Evolutionary conservation across 2,797 vertebrate species (phyloP).

Genomic region (Spinus olivaceus): DNA sequence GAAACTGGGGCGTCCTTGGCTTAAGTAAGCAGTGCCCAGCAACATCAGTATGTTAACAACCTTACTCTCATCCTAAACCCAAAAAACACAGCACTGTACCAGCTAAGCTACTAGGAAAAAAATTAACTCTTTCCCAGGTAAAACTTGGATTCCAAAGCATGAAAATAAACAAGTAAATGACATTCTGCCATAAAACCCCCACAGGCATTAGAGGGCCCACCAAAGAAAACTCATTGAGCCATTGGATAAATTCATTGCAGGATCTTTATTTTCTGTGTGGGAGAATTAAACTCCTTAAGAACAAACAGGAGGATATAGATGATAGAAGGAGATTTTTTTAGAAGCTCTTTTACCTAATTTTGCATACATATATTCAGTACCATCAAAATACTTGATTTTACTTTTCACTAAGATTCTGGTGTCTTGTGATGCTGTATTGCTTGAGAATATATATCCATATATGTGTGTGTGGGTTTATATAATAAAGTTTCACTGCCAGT

Average conservation of each 20-base stretch:
- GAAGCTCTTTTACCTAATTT: neutral
- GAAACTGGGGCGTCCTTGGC: neutral
- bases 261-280: neutral
- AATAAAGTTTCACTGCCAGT: neutral
- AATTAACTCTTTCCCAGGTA: neutral
- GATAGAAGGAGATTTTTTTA: neutral
- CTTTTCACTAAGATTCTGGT: neutral
- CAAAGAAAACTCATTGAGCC: neutral
- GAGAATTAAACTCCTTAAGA: neutral
- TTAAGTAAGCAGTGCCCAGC: neutral
- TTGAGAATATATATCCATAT: neutral
- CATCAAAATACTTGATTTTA: neutral
- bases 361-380: neutral
- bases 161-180: neutral
- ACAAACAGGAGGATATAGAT: neutral
- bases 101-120: neutral
- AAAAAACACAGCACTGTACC: no score
- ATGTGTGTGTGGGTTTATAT: neutral
- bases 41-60: neutral
- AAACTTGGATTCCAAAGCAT: neutral
- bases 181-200: neutral
- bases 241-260: neutral
- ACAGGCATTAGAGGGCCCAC: neutral
- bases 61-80: neutral
- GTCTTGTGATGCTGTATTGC: neutral